Percentiles rank a stretch among this genome's conserved stretches.
phyloP scores from a whole-genome alignment of 2,113 vertebrate genomes.

The Microcebus lehilahytsara region DNA sequence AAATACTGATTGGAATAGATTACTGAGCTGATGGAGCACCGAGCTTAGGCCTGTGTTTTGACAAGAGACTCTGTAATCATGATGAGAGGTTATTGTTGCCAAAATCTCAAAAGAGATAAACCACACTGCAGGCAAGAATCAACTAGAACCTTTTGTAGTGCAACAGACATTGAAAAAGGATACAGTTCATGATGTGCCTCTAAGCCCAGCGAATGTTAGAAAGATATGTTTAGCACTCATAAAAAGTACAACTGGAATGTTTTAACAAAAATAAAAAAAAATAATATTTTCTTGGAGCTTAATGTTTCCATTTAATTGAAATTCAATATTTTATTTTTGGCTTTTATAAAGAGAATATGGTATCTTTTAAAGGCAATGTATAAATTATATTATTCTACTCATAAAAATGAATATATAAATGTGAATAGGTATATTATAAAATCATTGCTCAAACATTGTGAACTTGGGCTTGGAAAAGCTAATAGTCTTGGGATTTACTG shows the following conservation, averaged over 20 bases:
- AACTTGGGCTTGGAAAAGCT: not conserved
- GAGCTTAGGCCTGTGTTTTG: constrained; percentile 80
- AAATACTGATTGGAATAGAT: constrained; percentile 82
- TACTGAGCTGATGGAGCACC: constrained; percentile 77
- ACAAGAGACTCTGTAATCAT: constrained; percentile 77
- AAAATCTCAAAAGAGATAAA: constrained; percentile 70
- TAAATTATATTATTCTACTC: constrained; percentile 7
- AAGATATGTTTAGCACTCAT: not conserved
- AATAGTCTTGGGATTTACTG: not conserved
- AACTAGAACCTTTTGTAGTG: constrained; percentile 64
- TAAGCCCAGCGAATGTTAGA: constrained; percentile 38
- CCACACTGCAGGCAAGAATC: constrained; percentile 57
- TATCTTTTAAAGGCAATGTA: not conserved
- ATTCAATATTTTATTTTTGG: constrained; percentile 31
- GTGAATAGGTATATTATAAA: not conserved
- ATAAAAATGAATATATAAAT: constrained; percentile 3
- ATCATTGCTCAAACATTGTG: not conserved
- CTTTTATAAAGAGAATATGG: not conserved
- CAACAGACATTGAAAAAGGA: constrained; percentile 75
- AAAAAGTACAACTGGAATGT: not conserved
- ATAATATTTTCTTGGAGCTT: not conserved
- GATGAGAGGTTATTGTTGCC: constrained; percentile 79
- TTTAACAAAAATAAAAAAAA: constrained; percentile 53
- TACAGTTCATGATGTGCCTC: not conserved
- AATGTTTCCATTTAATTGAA: not conserved